Evolutionary conservation across 2,888 invertebrate species (phyloP).

Genomic region (Phorcus lineatus): DNA sequence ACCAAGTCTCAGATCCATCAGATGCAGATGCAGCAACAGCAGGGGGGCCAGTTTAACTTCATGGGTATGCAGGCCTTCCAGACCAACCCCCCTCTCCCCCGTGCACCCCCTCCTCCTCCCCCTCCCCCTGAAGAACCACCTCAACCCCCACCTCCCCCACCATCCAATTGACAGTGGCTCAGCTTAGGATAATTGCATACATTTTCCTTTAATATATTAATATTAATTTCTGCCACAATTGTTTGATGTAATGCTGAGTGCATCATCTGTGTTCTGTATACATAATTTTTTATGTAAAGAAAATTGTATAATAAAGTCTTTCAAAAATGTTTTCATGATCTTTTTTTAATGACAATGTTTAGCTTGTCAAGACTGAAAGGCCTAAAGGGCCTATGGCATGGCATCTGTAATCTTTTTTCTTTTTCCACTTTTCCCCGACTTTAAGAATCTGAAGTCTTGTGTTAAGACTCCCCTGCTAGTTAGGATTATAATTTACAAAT

Average conservation of each 20-base stretch:
- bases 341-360: too few species aligned
- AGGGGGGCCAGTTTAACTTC: neutral
- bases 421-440: too few species aligned
- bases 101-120: conserved; percentile 40
- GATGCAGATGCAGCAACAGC: conserved; percentile 24
- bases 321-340: neutral
- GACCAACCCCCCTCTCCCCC: conserved; percentile 24
- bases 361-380: too few species aligned
- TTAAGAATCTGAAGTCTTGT: too few species aligned
- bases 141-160: conserved; percentile 49
- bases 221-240: conserved; percentile 6
- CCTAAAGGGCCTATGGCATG: too few species aligned
- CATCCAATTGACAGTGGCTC: conserved; percentile 24
- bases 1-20: conserved; percentile 29
- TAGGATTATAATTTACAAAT: too few species aligned
- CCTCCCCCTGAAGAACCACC: conserved; percentile 38
- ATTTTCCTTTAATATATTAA: conserved; percentile 19
- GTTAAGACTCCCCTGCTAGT: too few species aligned
- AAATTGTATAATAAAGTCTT: conserved; percentile 22
- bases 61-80: conserved; percentile 20
- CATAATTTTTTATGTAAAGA: conserved; percentile 22
- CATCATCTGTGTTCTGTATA: conserved; percentile 25
- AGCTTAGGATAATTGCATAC: neutral
- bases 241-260: conserved; percentile 20
- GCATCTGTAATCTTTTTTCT: too few species aligned